Evolutionary conservation across 1,140 invertebrate genomes (phyloP).

Genomic region (Ephestia elutella): DNA sequence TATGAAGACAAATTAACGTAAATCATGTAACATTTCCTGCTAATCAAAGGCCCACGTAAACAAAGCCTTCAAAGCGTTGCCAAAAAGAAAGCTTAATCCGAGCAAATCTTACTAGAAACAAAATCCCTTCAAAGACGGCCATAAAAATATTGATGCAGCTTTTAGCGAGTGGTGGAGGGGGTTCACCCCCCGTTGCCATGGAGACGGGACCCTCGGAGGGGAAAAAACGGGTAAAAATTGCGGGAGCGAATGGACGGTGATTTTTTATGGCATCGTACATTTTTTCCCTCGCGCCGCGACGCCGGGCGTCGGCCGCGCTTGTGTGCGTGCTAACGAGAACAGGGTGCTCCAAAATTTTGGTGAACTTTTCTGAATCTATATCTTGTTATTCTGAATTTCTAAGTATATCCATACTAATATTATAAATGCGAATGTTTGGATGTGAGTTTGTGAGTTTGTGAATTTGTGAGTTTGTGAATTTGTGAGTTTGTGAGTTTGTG

Average conservation of each 20-base stretch:
- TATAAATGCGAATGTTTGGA: too few relatives aligned
- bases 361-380: not conserved
- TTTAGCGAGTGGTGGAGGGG: constrained; percentile 34
- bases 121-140: constrained; percentile 21
- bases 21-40: not conserved
- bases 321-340: constrained; percentile 36
- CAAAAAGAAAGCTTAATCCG: constrained; percentile 22
- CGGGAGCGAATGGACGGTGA: constrained; percentile 65
- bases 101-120: constrained; percentile 19
- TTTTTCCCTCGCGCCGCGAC: constrained; percentile 65
- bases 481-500: too few relatives aligned
- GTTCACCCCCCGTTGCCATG: constrained; percentile 45
- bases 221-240: constrained; percentile 72
- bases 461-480: too few relatives aligned
- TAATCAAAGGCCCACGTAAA: not conserved
- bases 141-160: constrained; percentile 62
- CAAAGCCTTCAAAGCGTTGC: not conserved
- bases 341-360: constrained; percentile 25
- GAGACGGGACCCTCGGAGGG: constrained; percentile 62
- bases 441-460: too few relatives aligned
- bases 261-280: constrained; percentile 73
- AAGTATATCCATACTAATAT: too few relatives aligned
- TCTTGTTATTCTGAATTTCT: too few relatives aligned
- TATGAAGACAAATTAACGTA: not conserved
- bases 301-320: constrained; percentile 27